A percentile compares a stretch with the other conserved stretches of the same genome.
phyloP scores from a whole-genome alignment of 2,888 invertebrate species.

The Limnephilus rhombicus region DNA sequence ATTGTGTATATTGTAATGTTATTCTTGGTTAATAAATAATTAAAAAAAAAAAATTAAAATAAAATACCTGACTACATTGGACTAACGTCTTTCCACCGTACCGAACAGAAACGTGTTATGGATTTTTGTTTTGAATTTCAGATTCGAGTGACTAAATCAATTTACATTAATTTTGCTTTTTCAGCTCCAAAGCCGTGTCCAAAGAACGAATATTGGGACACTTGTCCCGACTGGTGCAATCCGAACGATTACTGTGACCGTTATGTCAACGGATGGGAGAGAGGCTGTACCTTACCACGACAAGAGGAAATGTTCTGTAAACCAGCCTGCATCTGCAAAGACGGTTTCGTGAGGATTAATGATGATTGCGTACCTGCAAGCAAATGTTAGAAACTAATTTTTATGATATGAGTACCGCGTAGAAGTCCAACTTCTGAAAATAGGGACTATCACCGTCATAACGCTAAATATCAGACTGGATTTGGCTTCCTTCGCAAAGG shows the following conservation, averaged over 20 bases:
- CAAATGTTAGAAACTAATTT: conserved; percentile 3
- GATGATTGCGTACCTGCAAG: not conserved
- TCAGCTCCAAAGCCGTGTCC: not conserved
- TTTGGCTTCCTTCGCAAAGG: too few relatives aligned
- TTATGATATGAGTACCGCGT: not conserved
- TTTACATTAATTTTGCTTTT: not conserved
- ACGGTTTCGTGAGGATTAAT: conserved; percentile 37
- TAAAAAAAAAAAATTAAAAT: too few relatives aligned
- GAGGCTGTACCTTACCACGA: not conserved
- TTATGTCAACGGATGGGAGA: not conserved
- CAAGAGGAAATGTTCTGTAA: conserved; percentile 5
- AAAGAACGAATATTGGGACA: conserved; percentile 11
- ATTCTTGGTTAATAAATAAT: too few relatives aligned
- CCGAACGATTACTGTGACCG: conserved; percentile 15
- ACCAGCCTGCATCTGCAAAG: conserved; percentile 11
- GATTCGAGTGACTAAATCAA: too few relatives aligned
- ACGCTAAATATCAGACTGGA: too few relatives aligned
- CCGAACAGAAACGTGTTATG: not conserved
- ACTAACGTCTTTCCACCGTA: too few relatives aligned
- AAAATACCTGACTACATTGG: too few relatives aligned
- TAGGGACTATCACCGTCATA: too few relatives aligned
- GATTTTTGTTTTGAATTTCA: too few relatives aligned
- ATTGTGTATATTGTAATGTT: too few relatives aligned
- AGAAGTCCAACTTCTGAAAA: too few relatives aligned
- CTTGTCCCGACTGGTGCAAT: conserved; percentile 9